Percentiles rank a stretch among this genome's conserved stretches.
phyloP scores from a whole-genome alignment of 35 echinoderm and acorn worm genomes.

The Anneissia japonica region DNA sequence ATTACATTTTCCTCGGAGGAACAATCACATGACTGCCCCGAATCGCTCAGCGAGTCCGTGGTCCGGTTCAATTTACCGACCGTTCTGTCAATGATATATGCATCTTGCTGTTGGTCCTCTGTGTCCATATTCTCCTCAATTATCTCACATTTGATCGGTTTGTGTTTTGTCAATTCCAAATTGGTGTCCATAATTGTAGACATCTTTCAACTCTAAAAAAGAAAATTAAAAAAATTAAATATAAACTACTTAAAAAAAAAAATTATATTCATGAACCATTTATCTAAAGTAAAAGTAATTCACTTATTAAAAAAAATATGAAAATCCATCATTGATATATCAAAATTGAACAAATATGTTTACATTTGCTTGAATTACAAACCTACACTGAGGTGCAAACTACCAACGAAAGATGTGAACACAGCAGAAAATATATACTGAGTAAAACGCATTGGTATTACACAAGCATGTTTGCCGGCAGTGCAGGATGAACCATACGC shows the following conservation, averaged over 20 bases:
- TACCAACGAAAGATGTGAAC: no score
- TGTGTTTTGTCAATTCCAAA: neutral
- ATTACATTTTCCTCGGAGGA: neutral
- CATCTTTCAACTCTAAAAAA: neutral
- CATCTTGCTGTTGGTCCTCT: neutral
- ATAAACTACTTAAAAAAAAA: neutral
- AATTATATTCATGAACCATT: neutral
- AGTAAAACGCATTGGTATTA: no score
- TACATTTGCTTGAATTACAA: no score
- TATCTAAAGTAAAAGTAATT: no score
- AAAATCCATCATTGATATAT: no score
- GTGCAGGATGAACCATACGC: no score
- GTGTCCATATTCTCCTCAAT: neutral
- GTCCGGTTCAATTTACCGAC: neutral
- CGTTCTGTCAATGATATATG: neutral
- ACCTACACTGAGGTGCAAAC: no score
- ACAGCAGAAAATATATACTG: no score
- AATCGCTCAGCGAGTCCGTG: neutral
- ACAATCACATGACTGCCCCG: neutral
- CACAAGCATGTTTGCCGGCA: no score
- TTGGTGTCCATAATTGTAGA: neutral
- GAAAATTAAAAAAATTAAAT: neutral
- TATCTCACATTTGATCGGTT: neutral
- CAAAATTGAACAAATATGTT: no score
- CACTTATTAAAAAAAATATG: no score